Evolutionary conservation across 2,888 invertebrate genomes (phyloP).

Genomic region (Drosophila putrida): DNA sequence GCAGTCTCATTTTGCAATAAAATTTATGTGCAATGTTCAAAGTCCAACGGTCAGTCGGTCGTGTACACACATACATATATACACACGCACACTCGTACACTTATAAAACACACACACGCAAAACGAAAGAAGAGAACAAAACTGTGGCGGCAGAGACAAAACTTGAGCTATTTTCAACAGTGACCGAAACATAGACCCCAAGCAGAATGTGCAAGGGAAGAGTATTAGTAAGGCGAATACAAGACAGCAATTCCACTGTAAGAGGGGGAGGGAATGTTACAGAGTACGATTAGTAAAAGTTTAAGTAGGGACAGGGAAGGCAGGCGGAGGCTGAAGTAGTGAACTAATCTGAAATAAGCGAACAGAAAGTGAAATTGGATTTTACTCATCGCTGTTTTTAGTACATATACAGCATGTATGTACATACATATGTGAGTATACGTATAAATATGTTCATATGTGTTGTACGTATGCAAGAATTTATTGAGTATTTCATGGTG

Average conservation of each 20-base stretch:
- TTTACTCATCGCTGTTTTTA: slow-evolving; percentile 9
- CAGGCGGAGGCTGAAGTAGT: not conserved
- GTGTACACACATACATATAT: slow-evolving; percentile 29
- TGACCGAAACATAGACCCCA: slow-evolving; percentile 48
- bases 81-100: slow-evolving; percentile 19
- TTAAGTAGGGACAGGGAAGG: slow-evolving; percentile 7
- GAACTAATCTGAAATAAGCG: slow-evolving; percentile 49
- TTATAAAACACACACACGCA: slow-evolving; percentile 36
- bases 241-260: slow-evolving; percentile 7
- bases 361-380: slow-evolving; percentile 57
- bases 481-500: slow-evolving; percentile 22
- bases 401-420: too few species aligned
- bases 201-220: slow-evolving; percentile 38
- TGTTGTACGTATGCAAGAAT: slow-evolving; percentile 16
- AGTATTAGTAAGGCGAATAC: slow-evolving; percentile 25
- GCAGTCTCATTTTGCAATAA: slow-evolving; percentile 59
- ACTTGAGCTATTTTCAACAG: slow-evolving; percentile 58
- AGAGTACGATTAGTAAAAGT: slow-evolving; percentile 42
- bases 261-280: slow-evolving; percentile 10
- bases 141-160: slow-evolving; percentile 35
- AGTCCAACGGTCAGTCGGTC: slow-evolving; percentile 79
- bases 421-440: too few species aligned
- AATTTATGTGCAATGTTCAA: slow-evolving; percentile 79
- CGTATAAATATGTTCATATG: too few species aligned
- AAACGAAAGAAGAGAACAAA: slow-evolving; percentile 52